Evolutionary conservation across 2,113 vertebrate species (phyloP).

Genomic region (Cavia porcellus): DNA sequence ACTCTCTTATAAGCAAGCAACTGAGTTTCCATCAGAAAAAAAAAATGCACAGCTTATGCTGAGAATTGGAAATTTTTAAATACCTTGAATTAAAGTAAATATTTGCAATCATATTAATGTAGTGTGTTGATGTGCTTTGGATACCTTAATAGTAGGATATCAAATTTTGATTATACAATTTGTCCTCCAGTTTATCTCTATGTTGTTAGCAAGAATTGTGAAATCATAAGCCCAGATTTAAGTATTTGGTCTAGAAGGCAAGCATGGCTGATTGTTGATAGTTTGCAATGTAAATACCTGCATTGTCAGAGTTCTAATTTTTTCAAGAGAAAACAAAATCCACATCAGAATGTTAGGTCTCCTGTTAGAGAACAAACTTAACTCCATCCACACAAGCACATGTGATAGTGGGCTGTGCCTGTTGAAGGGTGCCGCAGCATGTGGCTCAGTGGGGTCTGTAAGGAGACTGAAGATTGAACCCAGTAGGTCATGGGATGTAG

Average conservation of each 20-base stretch:
- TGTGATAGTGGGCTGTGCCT: too few relatives aligned
- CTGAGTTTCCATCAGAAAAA: too few relatives aligned
- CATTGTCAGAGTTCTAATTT: neutral
- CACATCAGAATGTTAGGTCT: neutral
- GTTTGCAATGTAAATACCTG: neutral
- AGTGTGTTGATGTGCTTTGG: too few relatives aligned
- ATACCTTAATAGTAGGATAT: neutral
- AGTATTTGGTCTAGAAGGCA: neutral
- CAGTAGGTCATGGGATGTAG: accelerated
- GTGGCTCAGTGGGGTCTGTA: accelerated
- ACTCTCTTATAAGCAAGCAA: neutral
- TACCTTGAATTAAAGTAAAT: neutral
- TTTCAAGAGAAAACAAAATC: neutral
- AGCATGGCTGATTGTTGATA: neutral
- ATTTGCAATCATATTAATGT: neutral
- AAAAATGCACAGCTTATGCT: neutral
- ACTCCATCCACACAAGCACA: neutral
- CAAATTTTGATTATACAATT: neutral
- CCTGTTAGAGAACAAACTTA: neutral
- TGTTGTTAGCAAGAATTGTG: neutral
- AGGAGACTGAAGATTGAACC: too few relatives aligned
- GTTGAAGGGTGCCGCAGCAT: accelerated
- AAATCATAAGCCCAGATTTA: neutral
- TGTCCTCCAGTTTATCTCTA: neutral
- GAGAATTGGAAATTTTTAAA: neutral